Percentiles rank a stretch among this genome's conserved stretches.
Evolutionary conservation across 2,113 vertebrate genomes (phyloP).

Genomic region (Melospiza melodia): DNA sequence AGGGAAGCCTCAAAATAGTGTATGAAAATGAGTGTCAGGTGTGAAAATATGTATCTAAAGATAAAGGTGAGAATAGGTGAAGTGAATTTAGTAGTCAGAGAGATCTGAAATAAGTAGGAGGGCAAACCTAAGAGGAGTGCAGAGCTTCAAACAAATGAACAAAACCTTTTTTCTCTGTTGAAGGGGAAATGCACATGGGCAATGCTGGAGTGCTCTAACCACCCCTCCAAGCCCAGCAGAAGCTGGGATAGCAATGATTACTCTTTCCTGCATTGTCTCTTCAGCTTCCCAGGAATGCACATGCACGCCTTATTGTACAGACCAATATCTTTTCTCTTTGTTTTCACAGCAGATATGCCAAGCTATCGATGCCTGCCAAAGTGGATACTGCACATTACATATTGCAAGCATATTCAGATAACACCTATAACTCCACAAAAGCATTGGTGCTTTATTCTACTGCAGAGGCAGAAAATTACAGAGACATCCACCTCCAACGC

Average conservation of each 20-base stretch:
- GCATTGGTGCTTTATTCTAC: neutral
- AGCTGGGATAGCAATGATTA: rapidly evolving
- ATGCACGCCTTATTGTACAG: neutral
- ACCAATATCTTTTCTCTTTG: neutral
- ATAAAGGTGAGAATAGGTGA: neutral
- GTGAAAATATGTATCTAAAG: neutral
- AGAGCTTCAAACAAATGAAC: neutral
- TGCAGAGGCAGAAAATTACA: neutral
- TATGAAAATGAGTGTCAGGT: neutral
- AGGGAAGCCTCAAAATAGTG: neutral
- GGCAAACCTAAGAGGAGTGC: neutral
- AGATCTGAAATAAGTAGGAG: neutral
- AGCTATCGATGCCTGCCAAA: neutral
- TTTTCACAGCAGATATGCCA: neutral
- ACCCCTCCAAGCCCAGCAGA: neutral
- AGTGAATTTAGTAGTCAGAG: neutral
- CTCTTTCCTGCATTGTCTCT: neutral
- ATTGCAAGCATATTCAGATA: neutral
- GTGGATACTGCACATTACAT: rapidly evolving
- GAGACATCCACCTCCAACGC: neutral
- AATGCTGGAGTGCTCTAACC: neutral
- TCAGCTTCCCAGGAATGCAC: neutral
- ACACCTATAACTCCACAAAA: neutral
- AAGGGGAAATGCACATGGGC: neutral
- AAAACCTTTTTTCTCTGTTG: neutral